Evolutionary conservation across 2,797 vertebrate genomes (phyloP), one percentile per base, ranked within the genome.

Genomic region (Prunella strophiata): DNA sequence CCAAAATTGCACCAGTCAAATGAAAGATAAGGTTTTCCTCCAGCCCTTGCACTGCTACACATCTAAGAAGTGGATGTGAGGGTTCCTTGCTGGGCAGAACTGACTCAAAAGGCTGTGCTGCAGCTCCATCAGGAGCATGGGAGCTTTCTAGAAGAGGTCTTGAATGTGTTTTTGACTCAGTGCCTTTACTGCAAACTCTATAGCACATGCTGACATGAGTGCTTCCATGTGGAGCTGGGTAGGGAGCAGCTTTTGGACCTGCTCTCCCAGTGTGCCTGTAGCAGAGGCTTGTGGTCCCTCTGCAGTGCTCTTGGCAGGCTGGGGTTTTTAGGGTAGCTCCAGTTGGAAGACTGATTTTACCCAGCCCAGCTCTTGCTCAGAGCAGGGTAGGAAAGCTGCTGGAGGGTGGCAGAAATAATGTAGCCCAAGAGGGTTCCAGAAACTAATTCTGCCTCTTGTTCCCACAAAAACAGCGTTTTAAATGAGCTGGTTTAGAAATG

Each of bases 161-260:
- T 19, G 30, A 50, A n/a, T 29, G 9, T 10, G 8, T 36, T 23
- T 54, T 27, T 85, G 42, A 12, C 42, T 79, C 1, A 0, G 4
- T 73, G 52, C 29, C 32, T 79, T 73, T 10, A 5, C 17, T 58
- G 27, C 21, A 36, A 55, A 7, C 55, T 32, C 20, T 7, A 3
- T 14, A 30, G 42, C 0, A 0, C 0, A 0, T 38, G 29, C 34
- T 55, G 21, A 8, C 19, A 10, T 8, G 15, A 5, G 12, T 63
- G 34, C 17, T 78, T 78, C 52, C 10, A 2, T 9, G 0, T 55
- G 36, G 38, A 72, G 13, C 40, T 59, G 34, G 2, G 6, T 10
- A 32, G 7, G 51, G n/a, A 72, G 1, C 1, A 3, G 43, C 26
- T 83, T 57, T 40, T 32, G 30, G n/a, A 40, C 16, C 16, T 30